Evolutionary conservation across 2,888 invertebrate species (phyloP).

Genomic region (Hesperia comma): DNA sequence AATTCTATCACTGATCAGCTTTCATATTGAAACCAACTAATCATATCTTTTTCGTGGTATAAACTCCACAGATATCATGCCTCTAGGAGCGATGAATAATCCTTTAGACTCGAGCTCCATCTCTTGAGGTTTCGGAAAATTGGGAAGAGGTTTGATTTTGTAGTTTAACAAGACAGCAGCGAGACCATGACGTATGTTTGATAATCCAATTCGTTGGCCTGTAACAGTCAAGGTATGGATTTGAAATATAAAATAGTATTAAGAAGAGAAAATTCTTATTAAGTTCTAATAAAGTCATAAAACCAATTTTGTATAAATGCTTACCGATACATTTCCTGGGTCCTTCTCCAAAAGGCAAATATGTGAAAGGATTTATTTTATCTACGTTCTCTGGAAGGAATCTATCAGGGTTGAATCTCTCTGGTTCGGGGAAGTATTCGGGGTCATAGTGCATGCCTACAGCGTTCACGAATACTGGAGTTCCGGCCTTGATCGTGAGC

Average conservation of each 20-base stretch:
- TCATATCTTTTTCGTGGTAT: constrained; percentile 36
- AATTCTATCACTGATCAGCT: no score
- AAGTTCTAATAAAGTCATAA: no score
- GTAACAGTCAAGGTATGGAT: not conserved
- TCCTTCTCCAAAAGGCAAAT: constrained; percentile 81
- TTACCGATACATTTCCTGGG: constrained; percentile 46
- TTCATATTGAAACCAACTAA: no score
- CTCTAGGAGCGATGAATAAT: constrained; percentile 48
- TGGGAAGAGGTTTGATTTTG: constrained; percentile 39
- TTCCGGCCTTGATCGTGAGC: constrained; percentile 55
- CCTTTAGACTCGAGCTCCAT: constrained; percentile 45
- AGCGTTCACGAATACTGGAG: constrained; percentile 52
- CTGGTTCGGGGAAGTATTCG: constrained; percentile 76
- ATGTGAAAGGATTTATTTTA: constrained; percentile 54
- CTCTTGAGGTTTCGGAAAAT: constrained; percentile 42
- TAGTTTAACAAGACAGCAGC: constrained; percentile 47
- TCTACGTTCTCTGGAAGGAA: constrained; percentile 80
- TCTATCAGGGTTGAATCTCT: constrained; percentile 79
- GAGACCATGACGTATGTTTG: constrained; percentile 38
- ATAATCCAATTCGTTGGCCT: constrained; percentile 36
- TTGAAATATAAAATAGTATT: no score
- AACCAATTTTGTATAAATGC: no score
- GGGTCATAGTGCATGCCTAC: constrained; percentile 65
- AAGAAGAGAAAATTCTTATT: no score
- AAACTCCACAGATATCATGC: constrained; percentile 44